Conservation (phyloP, 2,888 invertebrate species). For the Polydrusus tereticollis region DNA sequence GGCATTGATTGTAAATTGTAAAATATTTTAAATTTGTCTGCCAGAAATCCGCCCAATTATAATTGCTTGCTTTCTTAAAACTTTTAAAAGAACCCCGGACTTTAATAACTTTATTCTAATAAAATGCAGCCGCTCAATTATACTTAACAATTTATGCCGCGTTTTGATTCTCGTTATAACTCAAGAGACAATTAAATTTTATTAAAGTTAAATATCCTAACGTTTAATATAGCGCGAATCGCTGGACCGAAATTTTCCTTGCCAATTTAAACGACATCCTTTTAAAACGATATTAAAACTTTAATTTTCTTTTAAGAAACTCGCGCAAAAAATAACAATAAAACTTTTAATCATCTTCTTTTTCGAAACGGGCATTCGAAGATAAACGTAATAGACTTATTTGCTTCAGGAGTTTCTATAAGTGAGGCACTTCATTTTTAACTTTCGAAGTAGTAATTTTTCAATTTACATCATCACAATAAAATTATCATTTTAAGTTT, state of each 20-base stretch:
- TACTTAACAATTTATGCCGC: constrained; percentile 8
- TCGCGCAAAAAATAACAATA: constrained; percentile 19
- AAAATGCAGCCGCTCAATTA: constrained; percentile 15
- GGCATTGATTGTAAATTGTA: too few relatives aligned
- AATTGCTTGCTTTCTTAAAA: constrained; percentile 1
- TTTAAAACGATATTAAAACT: constrained; percentile 28
- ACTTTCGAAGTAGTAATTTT: background rate
- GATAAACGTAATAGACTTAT: constrained; percentile 1
- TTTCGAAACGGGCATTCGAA: background rate
- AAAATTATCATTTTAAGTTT: background rate
- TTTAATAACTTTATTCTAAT: background rate
- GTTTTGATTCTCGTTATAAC: constrained; percentile 11
- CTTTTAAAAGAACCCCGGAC: background rate
- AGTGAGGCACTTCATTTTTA: background rate
- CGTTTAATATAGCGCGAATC: constrained; percentile 9
- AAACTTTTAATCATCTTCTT: constrained; percentile 28
- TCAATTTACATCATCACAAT: background rate
- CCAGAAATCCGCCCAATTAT: too few relatives aligned
- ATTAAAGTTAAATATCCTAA: constrained; percentile 16
- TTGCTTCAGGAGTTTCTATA: background rate
- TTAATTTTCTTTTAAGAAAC: constrained; percentile 23
- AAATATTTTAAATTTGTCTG: too few relatives aligned
- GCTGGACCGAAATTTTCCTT: constrained; percentile 9
- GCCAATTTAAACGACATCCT: constrained; percentile 10
- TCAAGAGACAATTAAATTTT: constrained; percentile 12